These are phyloP conservation scores for Syrphus vitripennis DNA, from an alignment of 2,888 invertebrate species.

Conservation along the genomic window DNA sequence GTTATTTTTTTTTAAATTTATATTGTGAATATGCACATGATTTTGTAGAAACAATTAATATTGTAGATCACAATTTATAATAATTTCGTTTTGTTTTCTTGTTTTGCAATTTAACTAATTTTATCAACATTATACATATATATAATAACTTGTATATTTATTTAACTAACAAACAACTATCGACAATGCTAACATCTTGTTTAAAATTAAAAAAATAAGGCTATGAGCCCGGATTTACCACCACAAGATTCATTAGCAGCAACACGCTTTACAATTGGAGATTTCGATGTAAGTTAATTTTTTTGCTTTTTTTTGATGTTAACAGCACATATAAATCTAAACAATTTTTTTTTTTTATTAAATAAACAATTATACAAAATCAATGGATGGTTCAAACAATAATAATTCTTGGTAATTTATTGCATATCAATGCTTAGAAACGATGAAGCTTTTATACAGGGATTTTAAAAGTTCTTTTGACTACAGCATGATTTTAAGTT, in stretches of 20 bases:
- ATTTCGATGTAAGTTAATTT: constrained; percentile 87
- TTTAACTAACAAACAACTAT: constrained; percentile 21
- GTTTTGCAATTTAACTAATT: constrained; percentile 18
- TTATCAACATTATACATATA: neutral
- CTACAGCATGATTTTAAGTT: neutral
- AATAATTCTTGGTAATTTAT: neutral
- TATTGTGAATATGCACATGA: constrained; percentile 52
- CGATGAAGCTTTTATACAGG: neutral
- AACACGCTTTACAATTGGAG: constrained; percentile 88
- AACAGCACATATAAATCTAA: constrained; percentile 18
- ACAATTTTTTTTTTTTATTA: neutral
- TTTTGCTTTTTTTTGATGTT: constrained; percentile 61
- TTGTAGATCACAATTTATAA: neutral
- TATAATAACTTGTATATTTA: constrained; percentile 27
- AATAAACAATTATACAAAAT: neutral
- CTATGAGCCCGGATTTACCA: constrained; percentile 85
- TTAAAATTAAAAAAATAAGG: constrained; percentile 79
- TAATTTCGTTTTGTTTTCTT: neutral
- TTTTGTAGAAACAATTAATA: constrained; percentile 18
- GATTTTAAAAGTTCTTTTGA: neutral
- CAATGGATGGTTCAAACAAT: neutral
- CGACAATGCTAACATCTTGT: constrained; percentile 56
- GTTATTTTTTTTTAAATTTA: constrained; percentile 17
- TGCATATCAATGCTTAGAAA: neutral
- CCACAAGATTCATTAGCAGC: constrained; percentile 83